Evolutionary conservation across 2,797 vertebrate genomes (phyloP).

Genomic region (Crenichthys baileyi): DNA sequence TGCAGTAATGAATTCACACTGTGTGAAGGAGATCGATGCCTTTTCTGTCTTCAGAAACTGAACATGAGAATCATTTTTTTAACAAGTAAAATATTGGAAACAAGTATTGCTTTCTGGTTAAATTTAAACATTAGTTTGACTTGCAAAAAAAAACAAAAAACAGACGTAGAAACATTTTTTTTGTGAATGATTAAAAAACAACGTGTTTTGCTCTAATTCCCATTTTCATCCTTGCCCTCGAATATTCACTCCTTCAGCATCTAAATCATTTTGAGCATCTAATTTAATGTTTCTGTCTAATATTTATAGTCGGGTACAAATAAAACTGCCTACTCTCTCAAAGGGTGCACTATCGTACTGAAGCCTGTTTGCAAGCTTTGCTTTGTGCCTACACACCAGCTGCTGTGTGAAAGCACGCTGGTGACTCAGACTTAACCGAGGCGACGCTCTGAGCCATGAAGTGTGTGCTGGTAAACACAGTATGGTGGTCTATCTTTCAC

Average conservation of each 20-base stretch:
- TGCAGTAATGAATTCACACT: neutral
- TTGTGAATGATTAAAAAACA: neutral
- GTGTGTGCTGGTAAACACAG: slow-evolving; percentile 52
- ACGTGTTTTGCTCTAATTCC: neutral
- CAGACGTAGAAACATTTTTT: neutral
- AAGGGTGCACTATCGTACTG: slow-evolving; percentile 23
- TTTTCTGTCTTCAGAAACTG: neutral
- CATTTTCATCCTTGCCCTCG: neutral
- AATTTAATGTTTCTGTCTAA: neutral
- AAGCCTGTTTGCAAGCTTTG: slow-evolving; percentile 54
- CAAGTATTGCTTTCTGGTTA: neutral
- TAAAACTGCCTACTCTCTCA: slow-evolving; percentile 40
- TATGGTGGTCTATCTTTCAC: neutral
- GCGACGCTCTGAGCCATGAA: slow-evolving; percentile 31
- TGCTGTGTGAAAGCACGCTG: slow-evolving; percentile 72
- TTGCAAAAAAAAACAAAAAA: neutral
- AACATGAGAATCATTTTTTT: neutral
- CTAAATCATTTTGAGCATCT: neutral
- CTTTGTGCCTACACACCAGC: slow-evolving; percentile 77
- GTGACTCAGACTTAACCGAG: slow-evolving; percentile 45
- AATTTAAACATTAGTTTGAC: neutral
- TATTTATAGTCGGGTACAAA: slow-evolving; percentile 23
- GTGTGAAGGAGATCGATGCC: neutral
- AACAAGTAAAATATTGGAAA: neutral
- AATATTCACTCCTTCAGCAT: neutral